Base-by-base conservation (phyloP, 2,797 vertebrate genomes). In the Galagoides demidoff region DNA sequence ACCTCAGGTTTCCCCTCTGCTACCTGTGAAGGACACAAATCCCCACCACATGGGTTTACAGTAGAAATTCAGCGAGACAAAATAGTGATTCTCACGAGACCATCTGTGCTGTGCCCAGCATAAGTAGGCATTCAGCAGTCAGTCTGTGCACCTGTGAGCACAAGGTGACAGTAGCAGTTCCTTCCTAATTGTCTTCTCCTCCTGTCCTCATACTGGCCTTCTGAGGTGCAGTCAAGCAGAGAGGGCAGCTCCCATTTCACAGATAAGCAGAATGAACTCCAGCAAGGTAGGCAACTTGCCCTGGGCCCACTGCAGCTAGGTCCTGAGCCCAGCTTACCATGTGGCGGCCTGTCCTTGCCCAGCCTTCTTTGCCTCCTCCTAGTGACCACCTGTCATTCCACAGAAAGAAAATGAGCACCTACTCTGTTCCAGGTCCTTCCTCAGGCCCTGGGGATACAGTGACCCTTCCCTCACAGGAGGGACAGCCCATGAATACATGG, bases 191-290 rank as follows among this genome's bases (percentile, higher is more conserved):
- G 20, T 22, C 25, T 0, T 70, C 22, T 71, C 82, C 29, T 78
- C 63, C 55, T 5, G 13, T 34, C 79, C 76, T 86, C 52, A 49
- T 31, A 19, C 76, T 10, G 76, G 25, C 19, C 55, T 25, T 81
- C 23, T 4, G 88, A 39, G 52, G 76, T 76, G 39, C 20, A 4
- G 5, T n/a, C 2, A 2, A 34, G 25, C 31, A 39, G 22, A n/a
- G 39, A 84, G 7, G 22, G 25, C 68, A 31, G 37, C 27, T 74
- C 63, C 78, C 85, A 7, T 43, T 55, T 95, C 71, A 79, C 74
- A 79, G 86, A 37, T 27, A 45, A 89, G 39, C 85, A 83, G 34
- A 8, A 37, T 19, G 59, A 94, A 63, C 49, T 57, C 76, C 17
- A 34, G 29, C 22, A 84, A 43, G 12, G 66, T 76, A 79, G 59